phyloP scores from a whole-genome alignment of 2,113 vertebrate species.

The Corythornis madagascariensis region DNA sequence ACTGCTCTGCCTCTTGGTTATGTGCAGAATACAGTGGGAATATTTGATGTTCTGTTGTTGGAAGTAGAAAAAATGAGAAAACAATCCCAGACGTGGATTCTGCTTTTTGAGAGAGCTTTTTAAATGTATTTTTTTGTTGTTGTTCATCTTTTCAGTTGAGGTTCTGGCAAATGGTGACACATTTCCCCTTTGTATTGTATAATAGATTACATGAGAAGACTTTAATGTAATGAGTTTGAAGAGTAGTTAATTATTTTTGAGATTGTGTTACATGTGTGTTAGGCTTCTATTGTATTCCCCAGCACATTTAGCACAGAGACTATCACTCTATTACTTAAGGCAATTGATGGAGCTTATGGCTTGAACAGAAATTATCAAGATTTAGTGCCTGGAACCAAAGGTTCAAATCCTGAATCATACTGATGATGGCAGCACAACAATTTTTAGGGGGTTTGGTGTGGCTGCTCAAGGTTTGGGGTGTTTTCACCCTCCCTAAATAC shows the following conservation, averaged over 20 bases:
- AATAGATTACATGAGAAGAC: constrained; percentile 54
- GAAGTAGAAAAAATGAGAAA: not conserved
- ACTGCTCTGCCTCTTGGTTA: not conserved
- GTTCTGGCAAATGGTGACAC: not conserved
- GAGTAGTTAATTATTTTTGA: constrained; percentile 61
- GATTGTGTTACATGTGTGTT: not conserved
- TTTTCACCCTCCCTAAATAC: not conserved
- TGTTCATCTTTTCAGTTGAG: constrained; percentile 3
- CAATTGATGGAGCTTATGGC: not conserved
- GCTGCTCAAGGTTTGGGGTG: not conserved
- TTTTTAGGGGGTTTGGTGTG: not conserved
- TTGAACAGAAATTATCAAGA: not conserved
- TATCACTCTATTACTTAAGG: not conserved
- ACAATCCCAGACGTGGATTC: not conserved
- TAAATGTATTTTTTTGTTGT: not conserved
- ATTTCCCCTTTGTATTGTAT: constrained; percentile 52
- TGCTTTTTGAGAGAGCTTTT: not conserved
- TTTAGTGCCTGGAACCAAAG: not conserved
- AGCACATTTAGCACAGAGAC: not conserved
- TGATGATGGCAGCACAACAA: not conserved
- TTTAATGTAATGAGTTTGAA: constrained; percentile 57
- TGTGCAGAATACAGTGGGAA: not conserved
- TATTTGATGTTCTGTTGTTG: not conserved
- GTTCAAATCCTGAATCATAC: not conserved
- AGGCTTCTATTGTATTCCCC: not conserved